Conservation (phyloP, 2,797 vertebrate species). For the Helarctos malayanus region DNA sequence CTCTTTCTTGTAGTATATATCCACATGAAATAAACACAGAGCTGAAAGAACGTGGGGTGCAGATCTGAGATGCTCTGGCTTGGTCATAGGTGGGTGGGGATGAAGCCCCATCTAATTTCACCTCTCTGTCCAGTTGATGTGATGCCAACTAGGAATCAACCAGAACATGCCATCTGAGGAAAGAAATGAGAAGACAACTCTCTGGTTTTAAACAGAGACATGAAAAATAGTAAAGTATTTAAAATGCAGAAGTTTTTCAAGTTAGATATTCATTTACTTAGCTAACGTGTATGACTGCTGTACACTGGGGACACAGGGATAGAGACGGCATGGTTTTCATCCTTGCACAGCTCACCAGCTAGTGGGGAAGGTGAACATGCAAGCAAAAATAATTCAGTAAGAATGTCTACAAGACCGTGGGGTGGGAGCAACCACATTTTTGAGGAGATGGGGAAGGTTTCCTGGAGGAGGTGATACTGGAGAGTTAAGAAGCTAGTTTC, state of each 20-base stretch:
- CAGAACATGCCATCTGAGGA: neutral
- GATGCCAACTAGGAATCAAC: neutral
- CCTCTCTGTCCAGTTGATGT: neutral
- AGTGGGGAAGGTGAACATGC: neutral
- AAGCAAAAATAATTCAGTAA: neutral
- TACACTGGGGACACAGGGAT: neutral
- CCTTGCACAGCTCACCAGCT: neutral
- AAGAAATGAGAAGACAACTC: neutral
- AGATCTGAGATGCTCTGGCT: neutral
- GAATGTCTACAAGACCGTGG: neutral
- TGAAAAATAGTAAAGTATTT: neutral
- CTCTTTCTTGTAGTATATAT: neutral
- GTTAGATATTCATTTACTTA: constrained; percentile 8
- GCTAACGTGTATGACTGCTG: neutral
- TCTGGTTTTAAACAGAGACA: constrained; percentile 5
- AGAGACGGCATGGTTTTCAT: neutral
- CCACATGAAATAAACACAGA: neutral
- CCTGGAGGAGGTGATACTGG: neutral
- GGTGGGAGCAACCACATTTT: neutral
- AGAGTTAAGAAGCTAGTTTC: neutral
- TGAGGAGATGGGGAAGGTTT: neutral
- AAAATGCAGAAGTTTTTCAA: neutral
- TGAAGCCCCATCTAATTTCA: neutral
- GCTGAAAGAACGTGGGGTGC: too few relatives aligned
- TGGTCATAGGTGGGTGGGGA: neutral